phyloP scores from a whole-genome alignment of 2,888 invertebrate species.

The Oscheius sp. region DNA sequence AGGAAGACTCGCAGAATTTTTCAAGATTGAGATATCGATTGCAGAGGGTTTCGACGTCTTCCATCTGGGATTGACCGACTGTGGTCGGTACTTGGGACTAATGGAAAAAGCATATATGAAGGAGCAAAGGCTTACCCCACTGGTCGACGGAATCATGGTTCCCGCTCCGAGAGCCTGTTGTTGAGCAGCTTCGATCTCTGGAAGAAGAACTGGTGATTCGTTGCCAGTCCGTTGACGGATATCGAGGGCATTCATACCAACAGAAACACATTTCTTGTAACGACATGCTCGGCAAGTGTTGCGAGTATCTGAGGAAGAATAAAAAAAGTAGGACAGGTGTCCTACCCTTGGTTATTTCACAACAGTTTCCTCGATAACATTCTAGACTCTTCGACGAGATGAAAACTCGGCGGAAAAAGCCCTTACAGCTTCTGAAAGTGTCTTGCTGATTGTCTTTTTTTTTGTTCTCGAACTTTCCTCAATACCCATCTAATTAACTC shows the following conservation, averaged over 20 bases:
- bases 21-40: slow-evolving; percentile 42
- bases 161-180: neutral
- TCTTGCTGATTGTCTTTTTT: neutral
- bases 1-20: slow-evolving; percentile 44
- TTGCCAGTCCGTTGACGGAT: slow-evolving; percentile 34
- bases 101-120: neutral
- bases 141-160: neutral
- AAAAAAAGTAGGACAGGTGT: neutral
- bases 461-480: no score
- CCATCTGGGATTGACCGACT: slow-evolving; percentile 1
- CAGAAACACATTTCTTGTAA: slow-evolving; percentile 48
- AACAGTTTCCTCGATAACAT: slow-evolving; percentile 45
- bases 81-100: neutral
- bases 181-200: slow-evolving; percentile 14
- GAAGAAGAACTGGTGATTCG: slow-evolving; percentile 20
- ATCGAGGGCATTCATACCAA: slow-evolving; percentile 49
- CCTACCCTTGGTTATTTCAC: slow-evolving; percentile 36
- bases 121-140: neutral
- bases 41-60: slow-evolving; percentile 35
- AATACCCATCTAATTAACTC: no score
- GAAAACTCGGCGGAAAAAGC: slow-evolving; percentile 48
- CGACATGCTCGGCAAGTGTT: slow-evolving; percentile 48
- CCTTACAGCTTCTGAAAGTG: slow-evolving; percentile 47
- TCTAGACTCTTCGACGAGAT: slow-evolving; percentile 44
- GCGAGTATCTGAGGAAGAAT: slow-evolving; percentile 31